Base-by-base conservation (phyloP, 1,140 invertebrate genomes). In the Mizuhopecten yessoensis region DNA sequence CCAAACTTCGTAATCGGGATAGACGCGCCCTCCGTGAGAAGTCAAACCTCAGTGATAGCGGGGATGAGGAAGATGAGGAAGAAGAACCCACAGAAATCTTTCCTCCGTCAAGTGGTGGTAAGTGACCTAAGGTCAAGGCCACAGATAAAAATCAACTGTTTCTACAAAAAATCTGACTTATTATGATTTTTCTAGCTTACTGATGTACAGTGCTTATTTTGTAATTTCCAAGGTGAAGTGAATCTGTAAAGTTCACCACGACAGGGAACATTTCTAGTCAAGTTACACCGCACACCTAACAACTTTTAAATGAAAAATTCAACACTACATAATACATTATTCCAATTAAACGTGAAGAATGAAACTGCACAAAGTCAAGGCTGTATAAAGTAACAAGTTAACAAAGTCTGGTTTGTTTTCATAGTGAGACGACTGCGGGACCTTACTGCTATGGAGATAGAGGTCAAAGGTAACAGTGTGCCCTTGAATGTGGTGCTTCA, bases 401-500 rank as follows among this genome's bases (percentile, higher is more conserved):
- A n/a, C 13, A 49, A 34, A 86, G 9, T 89, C 29, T 57, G 7
- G 45, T 33, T 93, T 49, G 42, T 75, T 42, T 39, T 88, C 90
- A 33, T 91, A 95, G 96, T 94, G 33, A 87, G 91, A 15, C 87
- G 89, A 34, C 94, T 95, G 57, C 89, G 91, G 36, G 95, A 96
- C 93, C 88, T 95, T 1, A 96, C 95, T 86, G 95, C 95, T 10
- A 88, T 96, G 33, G 96, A 96, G 91, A 93, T 97, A 29, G 96
- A 96, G 87, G 92, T 96, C 10, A 96, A 96, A 90, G 96, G 96
- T 5, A 93, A 94, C 42, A 95, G 96, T 91, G 92, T 94, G 9
- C 96, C 96, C 33, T 93, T 96, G 17, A 95, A 94, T 92, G 95
- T 97, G 15, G 93, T 95, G 17, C 91, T 97, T 15, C 95, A 96